Base-by-base conservation (phyloP, 2,113 vertebrate genomes). In the Hippocampus barbouri region DNA sequence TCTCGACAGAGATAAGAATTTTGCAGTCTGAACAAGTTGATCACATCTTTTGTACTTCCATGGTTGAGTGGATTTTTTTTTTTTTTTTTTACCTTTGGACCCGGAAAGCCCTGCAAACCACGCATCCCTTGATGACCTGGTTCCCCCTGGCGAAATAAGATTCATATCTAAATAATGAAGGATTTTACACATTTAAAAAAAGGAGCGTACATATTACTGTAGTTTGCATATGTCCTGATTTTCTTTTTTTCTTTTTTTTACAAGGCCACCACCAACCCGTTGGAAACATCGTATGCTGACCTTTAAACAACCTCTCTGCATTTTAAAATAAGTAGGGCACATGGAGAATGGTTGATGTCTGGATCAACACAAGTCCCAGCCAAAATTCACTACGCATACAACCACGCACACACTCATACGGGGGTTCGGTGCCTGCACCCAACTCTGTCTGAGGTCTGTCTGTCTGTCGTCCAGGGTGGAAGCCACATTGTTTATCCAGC, bases 91-190 rank as follows among this genome's bases (percentile, higher is more conserved):
- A 99, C 97, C 93, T 92, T 95, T 70, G 96, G 96, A 21, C 97
- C 97, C 81, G 95, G 94, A 75, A 98, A 97, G 81, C 97, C 97
- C 74, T 94, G 95, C 81, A 98, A 94, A 27, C 97, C 97, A 84
- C 89, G 91, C 77, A 96, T 88, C 68, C 97, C 97, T 85, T 75
- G 88, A 81, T 93, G 87, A 83, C 97, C 97, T 76, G 89, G 68
- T 80, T 98, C 94, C 60, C 97, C 97, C 97, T 99, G n/a, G 23
- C 73, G 57, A 73, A 38, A 79, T 63, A n/a, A 79, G 11, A 81
- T 43, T 41, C 4, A 72, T n/a, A 53, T 8, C 75, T 21, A 66
- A 40, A 25, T 2, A 45, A 9, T 51, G 2, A 70, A 11, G 18
- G 45, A 23, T 25, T 9, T 69, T 34, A 20, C 8, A 27, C 53